Evolutionary conservation across 2,888 invertebrate genomes (phyloP).

Genomic region (Gisinianus flammeolus): DNA sequence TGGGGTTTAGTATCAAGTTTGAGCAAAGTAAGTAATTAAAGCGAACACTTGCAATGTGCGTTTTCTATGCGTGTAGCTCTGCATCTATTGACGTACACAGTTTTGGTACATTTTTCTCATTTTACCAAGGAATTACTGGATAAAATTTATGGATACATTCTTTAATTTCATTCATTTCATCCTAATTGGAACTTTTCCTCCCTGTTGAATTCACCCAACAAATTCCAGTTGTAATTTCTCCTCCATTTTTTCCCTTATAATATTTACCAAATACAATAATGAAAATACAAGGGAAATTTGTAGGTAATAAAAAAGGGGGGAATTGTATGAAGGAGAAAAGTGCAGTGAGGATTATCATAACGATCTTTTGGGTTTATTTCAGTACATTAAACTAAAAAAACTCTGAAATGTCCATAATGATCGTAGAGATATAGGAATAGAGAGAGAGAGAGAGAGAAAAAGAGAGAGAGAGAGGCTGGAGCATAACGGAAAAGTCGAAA

Average conservation of each 20-base stretch:
- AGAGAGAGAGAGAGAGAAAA: constrained; percentile 10
- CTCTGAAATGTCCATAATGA: no score
- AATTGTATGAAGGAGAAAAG: no score
- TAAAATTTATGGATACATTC: neutral
- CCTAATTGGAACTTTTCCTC: neutral
- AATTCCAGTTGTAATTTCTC: no score
- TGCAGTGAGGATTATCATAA: no score
- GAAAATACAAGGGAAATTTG: no score
- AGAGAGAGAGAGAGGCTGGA: neutral
- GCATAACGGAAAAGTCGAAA: neutral
- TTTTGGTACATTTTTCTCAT: neutral
- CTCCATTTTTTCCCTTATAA: no score
- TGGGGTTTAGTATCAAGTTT: no score
- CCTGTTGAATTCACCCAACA: no score
- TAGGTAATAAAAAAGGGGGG: no score
- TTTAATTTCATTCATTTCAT: neutral
- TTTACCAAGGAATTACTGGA: neutral
- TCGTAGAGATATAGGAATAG: neutral
- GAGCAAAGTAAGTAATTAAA: neutral
- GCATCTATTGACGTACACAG: neutral
- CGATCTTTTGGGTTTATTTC: no score
- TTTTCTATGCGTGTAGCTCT: neutral
- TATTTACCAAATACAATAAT: no score
- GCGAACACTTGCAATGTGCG: neutral
- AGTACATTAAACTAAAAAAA: no score